Evolutionary conservation across 2,113 vertebrate genomes (phyloP).

Genomic region (Naja naja): DNA sequence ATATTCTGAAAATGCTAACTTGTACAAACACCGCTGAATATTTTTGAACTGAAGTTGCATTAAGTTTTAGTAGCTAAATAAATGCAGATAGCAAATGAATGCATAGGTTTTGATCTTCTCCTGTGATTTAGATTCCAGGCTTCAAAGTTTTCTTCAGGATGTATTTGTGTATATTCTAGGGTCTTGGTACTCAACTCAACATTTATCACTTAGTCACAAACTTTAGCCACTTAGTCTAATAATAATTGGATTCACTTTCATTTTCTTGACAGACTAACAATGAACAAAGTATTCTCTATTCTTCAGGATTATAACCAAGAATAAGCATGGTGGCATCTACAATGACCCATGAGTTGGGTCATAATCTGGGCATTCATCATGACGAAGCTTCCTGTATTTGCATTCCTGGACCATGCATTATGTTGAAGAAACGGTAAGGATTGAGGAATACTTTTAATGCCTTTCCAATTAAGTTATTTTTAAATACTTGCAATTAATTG

Average conservation of each 20-base stretch:
- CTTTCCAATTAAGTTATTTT: rapidly evolving
- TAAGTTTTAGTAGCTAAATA: not conserved
- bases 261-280: rapidly evolving
- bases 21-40: not conserved
- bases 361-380: slow-evolving; percentile 90
- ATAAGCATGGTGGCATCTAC: slow-evolving; percentile 60
- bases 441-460: rapidly evolving
- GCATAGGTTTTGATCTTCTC: not conserved
- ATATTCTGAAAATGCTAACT: not conserved
- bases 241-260: not conserved
- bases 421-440: slow-evolving; percentile 79
- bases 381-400: slow-evolving; percentile 77
- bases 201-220: not conserved
- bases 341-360: slow-evolving; percentile 91
- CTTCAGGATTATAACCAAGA: slow-evolving; percentile 76
- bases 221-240: not conserved
- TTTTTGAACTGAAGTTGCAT: not conserved
- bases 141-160: not conserved
- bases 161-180: not conserved
- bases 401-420: slow-evolving; percentile 72
- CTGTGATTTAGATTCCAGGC: not conserved
- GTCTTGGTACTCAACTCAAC: not conserved
- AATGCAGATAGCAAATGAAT: not conserved
- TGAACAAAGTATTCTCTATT: not conserved
- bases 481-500: not conserved